Conservation (phyloP, 2,888 invertebrate species). For the Pammene aurita region DNA sequence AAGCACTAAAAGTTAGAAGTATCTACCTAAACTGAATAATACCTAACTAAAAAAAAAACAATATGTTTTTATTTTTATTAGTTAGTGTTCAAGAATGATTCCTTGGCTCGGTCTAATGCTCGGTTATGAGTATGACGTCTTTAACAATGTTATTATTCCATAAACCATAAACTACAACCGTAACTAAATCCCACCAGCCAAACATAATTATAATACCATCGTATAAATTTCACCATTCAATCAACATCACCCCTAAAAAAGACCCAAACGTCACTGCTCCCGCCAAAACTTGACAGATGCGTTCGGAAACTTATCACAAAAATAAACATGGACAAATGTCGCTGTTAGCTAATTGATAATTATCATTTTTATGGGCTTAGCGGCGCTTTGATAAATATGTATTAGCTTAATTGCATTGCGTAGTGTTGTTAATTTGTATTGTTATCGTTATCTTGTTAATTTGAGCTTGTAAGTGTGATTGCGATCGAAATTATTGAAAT, state of each 20-base stretch:
- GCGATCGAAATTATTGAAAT: conserved; percentile 5
- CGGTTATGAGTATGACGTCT: too few species aligned
- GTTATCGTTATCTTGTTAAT: conserved; percentile 26
- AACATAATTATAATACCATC: neutral
- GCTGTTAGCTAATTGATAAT: conserved; percentile 75
- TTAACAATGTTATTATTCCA: neutral
- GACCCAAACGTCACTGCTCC: conserved; percentile 35
- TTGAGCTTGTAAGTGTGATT: conserved; percentile 23
- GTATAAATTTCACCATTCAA: conserved; percentile 34
- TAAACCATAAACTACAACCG: neutral
- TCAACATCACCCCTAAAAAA: conserved; percentile 38
- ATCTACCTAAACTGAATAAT: too few species aligned
- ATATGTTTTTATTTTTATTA: too few species aligned
- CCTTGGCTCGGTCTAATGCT: too few species aligned
- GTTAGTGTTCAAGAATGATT: too few species aligned
- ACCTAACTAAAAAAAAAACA: too few species aligned
- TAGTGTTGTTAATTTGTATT: conserved; percentile 35
- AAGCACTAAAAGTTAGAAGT: too few species aligned
- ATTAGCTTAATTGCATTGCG: conserved; percentile 48
- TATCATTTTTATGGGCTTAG: conserved; percentile 78
- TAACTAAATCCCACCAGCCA: neutral
- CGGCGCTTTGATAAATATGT: conserved; percentile 55
- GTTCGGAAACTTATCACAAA: conserved; percentile 56
- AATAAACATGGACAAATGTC: conserved; percentile 78
- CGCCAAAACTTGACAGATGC: conserved; percentile 64